A percentile compares a stretch with the other conserved stretches of the same genome.
These are phyloP conservation scores for Halyomorpha halys DNA, from an alignment of 1,140 invertebrate genomes.

Conservation along the genomic window DNA sequence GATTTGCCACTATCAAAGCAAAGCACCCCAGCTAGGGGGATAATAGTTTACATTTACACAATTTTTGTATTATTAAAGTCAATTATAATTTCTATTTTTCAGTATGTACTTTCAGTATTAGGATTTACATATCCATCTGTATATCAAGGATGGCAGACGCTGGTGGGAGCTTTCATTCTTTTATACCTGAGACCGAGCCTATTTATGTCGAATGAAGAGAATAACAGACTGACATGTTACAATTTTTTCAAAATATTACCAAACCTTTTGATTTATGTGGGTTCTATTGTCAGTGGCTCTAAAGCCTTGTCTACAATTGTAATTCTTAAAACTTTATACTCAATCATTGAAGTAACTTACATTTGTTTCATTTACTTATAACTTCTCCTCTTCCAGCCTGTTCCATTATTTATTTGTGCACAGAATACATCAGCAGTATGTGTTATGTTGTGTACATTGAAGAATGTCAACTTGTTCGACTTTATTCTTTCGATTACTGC, in stretches of 20 bases:
- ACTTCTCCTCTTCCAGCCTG: constrained; percentile 16
- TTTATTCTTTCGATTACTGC: constrained; percentile 14
- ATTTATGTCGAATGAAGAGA: constrained; percentile 27
- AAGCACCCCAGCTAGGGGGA: no score
- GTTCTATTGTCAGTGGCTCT: constrained; percentile 37
- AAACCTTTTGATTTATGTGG: constrained; percentile 35
- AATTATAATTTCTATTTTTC: constrained; percentile 20
- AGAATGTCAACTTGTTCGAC: constrained; percentile 10
- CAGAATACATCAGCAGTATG: constrained; percentile 17
- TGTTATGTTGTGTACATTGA: constrained; percentile 1
- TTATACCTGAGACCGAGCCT: constrained; percentile 34
- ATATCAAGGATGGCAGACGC: constrained; percentile 41
- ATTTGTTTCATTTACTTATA: background rate
- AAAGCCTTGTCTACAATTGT: constrained; percentile 37
- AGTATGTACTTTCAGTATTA: constrained; percentile 40
- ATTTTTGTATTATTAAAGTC: no score
- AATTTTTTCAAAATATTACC: constrained; percentile 33
- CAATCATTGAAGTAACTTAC: background rate
- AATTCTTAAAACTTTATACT: constrained; percentile 24
- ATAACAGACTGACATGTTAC: background rate
- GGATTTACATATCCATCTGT: constrained; percentile 40
- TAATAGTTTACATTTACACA: no score
- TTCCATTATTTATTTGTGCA: constrained; percentile 15
- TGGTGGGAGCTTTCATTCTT: constrained; percentile 37
- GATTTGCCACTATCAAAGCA: no score